A percentile compares a stretch with the other conserved stretches of the same genome.
phyloP scores from a whole-genome alignment of 2,797 vertebrate species.

The Megalops cyprinoides region DNA sequence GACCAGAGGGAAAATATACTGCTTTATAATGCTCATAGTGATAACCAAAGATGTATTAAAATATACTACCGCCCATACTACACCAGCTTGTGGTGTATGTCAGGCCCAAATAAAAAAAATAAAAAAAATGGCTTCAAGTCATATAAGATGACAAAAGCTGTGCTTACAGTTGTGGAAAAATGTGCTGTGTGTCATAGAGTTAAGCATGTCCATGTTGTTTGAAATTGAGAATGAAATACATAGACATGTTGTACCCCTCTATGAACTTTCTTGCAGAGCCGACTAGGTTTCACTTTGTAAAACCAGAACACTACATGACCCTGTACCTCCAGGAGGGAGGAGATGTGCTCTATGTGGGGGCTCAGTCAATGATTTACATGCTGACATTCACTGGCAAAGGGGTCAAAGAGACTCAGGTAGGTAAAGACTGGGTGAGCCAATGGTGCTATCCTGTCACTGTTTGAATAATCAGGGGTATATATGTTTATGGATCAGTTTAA shows the following conservation, averaged over 20 bases:
- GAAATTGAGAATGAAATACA: not conserved
- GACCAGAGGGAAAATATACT: too few species aligned
- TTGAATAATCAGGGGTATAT: not conserved
- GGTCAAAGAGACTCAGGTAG: conserved; percentile 70
- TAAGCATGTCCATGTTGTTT: not conserved
- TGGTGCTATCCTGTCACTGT: not conserved
- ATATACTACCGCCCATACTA: too few species aligned
- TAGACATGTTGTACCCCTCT: conserved; percentile 21
- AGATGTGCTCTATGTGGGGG: conserved; percentile 75
- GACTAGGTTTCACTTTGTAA: conserved; percentile 72
- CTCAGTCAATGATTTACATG: conserved; percentile 69
- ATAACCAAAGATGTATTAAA: not conserved
- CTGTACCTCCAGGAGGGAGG: conserved; percentile 76
- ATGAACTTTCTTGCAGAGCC: conserved; percentile 61
- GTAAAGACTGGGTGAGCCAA: conserved; percentile 30
- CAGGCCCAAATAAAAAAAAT: too few species aligned
- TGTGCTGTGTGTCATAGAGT: not conserved
- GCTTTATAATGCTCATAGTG: not conserved
- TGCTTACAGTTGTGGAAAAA: too few species aligned
- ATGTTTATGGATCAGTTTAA: not conserved
- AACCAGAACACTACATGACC: conserved; percentile 74
- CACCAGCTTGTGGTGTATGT: too few species aligned
- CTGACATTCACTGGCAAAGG: conserved; percentile 70
- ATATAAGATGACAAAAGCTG: too few species aligned
- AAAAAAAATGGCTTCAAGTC: too few species aligned